A percentile compares a stretch with the other conserved stretches of the same genome.
Conservation (phyloP, 2,113 vertebrate genomes). For the Actinemys pallida region DNA sequence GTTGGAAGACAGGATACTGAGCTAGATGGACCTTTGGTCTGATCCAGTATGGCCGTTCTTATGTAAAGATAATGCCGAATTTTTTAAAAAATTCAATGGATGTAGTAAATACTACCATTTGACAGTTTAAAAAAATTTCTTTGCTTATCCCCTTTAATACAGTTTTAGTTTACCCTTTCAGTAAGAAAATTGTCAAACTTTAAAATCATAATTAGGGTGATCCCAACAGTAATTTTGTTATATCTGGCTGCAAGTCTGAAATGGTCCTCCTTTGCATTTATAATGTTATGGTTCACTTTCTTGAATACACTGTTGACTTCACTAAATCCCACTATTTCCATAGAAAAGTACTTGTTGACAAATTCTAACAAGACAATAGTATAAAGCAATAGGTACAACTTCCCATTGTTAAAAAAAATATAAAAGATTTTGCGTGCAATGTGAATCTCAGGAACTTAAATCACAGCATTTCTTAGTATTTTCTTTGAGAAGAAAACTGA, state of each 20-base stretch:
- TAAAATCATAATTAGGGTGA: not conserved
- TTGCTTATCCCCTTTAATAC: not conserved
- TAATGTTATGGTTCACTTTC: not conserved
- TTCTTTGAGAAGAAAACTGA: no score
- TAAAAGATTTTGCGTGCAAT: not conserved
- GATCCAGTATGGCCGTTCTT: not conserved
- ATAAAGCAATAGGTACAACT: not conserved
- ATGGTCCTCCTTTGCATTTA: not conserved
- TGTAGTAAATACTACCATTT: not conserved
- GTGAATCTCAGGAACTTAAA: not conserved
- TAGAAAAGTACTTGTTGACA: no score
- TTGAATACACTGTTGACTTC: not conserved
- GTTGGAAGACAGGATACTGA: no score
- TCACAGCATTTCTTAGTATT: no score
- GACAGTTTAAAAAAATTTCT: not conserved
- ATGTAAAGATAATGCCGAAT: no score
- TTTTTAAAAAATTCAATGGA: no score
- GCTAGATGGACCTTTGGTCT: no score
- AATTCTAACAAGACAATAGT: no score
- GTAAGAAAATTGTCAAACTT: not conserved
- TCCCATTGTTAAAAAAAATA: not conserved
- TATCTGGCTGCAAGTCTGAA: not conserved
- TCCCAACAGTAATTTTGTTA: not conserved
- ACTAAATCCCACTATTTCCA: no score
- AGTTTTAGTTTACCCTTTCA: not conserved